These are phyloP conservation scores for Beris chalybata DNA, from an alignment of 2,888 invertebrate genomes.

Conservation along the genomic window DNA sequence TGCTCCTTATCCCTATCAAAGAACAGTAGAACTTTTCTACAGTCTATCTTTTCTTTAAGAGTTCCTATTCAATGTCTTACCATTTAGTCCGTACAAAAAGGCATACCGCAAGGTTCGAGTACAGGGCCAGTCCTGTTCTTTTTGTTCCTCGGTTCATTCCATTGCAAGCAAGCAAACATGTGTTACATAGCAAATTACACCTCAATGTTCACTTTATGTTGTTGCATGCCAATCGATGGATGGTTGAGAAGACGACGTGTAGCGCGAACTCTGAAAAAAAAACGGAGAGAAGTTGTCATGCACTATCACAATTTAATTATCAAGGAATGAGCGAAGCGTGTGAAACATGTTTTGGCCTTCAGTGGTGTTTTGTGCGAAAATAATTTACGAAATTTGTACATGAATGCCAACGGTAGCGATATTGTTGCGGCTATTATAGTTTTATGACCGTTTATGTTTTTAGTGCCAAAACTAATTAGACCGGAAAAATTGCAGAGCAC, in stretches of 20 bases:
- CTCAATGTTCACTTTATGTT: background rate
- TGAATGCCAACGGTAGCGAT: constrained; percentile 9
- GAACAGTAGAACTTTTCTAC: too few relatives aligned
- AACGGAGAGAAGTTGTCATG: constrained; percentile 13
- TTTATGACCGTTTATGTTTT: constrained; percentile 16
- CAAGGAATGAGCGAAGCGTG: background rate
- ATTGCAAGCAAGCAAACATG: constrained; percentile 5
- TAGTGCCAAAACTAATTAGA: background rate
- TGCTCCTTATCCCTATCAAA: too few relatives aligned
- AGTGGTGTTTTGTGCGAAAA: too few relatives aligned
- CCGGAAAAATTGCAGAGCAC: constrained; percentile 1
- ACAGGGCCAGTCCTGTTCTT: too few relatives aligned
- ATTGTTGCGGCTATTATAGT: constrained; percentile 6
- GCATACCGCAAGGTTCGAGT: too few relatives aligned
- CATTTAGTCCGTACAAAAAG: too few relatives aligned
- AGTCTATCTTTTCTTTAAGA: too few relatives aligned
- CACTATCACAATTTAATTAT: constrained; percentile 20
- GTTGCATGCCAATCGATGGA: too few relatives aligned
- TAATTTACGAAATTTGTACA: background rate
- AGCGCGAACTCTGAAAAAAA: background rate
- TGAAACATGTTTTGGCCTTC: too few relatives aligned
- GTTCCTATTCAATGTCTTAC: too few relatives aligned
- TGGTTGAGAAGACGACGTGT: too few relatives aligned
- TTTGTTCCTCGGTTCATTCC: background rate
- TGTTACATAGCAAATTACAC: constrained; percentile 19